phyloP scores from a whole-genome alignment of 2,113 vertebrate genomes.

The Hystrix cristata region DNA sequence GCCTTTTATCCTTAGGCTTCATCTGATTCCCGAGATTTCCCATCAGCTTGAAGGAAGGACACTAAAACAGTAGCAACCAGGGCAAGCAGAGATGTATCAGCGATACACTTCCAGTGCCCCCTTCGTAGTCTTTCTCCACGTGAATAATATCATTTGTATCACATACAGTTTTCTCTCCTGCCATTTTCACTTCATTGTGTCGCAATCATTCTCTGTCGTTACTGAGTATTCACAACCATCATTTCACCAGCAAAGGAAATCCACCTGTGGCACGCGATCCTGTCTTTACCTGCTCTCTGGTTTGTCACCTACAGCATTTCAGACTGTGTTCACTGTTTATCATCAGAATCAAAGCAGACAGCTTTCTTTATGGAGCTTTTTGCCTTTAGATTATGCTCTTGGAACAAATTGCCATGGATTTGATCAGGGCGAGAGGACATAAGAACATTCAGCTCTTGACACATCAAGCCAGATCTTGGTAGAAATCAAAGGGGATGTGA shows the following conservation, averaged over 20 bases:
- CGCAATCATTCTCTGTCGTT: background rate
- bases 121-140: background rate
- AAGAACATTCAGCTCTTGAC: background rate
- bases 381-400: background rate
- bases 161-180: background rate
- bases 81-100: too few relatives aligned
- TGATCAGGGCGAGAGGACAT: background rate
- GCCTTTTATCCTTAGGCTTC: background rate
- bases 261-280: fast-evolving
- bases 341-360: background rate
- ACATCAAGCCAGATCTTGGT: background rate
- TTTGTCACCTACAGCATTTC: background rate
- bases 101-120: background rate
- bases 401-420: background rate
- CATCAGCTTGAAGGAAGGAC: background rate
- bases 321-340: background rate
- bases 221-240: background rate
- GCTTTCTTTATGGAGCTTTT: background rate
- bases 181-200: background rate
- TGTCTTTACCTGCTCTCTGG: background rate
- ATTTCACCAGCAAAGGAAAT: background rate
- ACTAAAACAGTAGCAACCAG: background rate
- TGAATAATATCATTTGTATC: background rate
- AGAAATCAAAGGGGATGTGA: background rate
- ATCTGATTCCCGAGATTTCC: background rate